Conservation (phyloP, 2,797 vertebrate genomes). For the Rachycentron canadum region DNA sequence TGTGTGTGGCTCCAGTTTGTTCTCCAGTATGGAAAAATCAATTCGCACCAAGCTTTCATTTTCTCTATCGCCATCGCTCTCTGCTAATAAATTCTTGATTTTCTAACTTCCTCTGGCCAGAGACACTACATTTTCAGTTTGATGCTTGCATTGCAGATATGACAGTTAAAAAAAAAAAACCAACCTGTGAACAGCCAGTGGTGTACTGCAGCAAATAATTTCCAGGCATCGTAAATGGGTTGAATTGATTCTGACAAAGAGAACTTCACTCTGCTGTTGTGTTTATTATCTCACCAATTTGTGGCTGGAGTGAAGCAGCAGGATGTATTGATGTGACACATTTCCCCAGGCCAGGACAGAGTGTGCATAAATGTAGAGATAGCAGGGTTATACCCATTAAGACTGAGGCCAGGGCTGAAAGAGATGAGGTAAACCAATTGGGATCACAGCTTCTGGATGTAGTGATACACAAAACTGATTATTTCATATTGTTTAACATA, state of each 20-base stretch:
- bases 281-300: conserved; percentile 72
- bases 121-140: conserved; percentile 34
- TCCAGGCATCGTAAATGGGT: conserved; percentile 31
- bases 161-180: conserved; percentile 33
- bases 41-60: conserved; percentile 73
- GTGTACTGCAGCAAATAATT: conserved; percentile 26
- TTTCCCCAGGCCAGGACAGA: conserved; percentile 64
- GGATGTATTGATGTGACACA: conserved; percentile 74
- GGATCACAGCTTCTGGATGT: conserved; percentile 39
- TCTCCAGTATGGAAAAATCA: conserved; percentile 77
- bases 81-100: conserved; percentile 48
- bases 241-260: conserved; percentile 63
- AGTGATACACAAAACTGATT: background rate
- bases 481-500: background rate
- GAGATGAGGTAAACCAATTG: conserved; percentile 24
- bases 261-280: conserved; percentile 44
- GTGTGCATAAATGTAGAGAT: conserved; percentile 68
- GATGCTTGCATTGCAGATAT: conserved; percentile 37
- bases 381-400: conserved; percentile 67
- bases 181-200: conserved; percentile 20
- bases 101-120: conserved; percentile 35
- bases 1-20: conserved; percentile 64
- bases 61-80: conserved; percentile 51
- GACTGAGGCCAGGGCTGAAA: conserved; percentile 64
- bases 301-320: conserved; percentile 56